A percentile compares a stretch with the other conserved stretches of the same genome.
These are phyloP conservation scores for Athrips mouffetella DNA, from an alignment of 2,888 invertebrate species.

Conservation along the genomic window DNA sequence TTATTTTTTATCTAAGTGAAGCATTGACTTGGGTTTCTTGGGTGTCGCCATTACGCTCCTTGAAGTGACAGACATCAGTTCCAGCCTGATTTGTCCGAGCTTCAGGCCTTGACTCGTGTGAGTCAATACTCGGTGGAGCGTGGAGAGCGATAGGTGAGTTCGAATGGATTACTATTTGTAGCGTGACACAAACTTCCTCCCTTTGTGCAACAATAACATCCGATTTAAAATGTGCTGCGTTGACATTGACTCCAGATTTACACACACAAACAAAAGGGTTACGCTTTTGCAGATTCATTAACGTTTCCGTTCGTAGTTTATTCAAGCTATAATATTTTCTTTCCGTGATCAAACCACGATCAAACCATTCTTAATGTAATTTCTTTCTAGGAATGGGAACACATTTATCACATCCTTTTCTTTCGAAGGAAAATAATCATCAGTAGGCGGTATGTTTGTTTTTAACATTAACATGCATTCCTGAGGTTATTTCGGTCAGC, in stretches of 20 bases:
- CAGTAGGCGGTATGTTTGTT: conserved; percentile 2
- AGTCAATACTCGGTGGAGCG: conserved; percentile 6
- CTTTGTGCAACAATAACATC: conserved; percentile 15
- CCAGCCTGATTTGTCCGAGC: conserved; percentile 10
- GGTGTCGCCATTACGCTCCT: neutral
- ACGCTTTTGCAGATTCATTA: neutral
- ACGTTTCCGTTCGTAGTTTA: too few relatives aligned
- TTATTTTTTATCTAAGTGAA: neutral
- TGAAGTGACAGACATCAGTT: conserved; percentile 10
- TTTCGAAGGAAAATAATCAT: neutral
- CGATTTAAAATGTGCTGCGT: conserved; percentile 5
- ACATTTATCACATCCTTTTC: neutral
- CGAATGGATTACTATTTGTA: neutral
- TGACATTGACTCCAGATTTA: conserved; percentile 10
- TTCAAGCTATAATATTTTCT: too few relatives aligned
- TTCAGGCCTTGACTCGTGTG: neutral
- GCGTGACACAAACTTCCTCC: conserved; percentile 13
- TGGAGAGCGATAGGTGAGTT: neutral
- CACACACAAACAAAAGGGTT: conserved; percentile 2
- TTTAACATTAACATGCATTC: conserved; percentile 12
- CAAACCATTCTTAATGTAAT: neutral
- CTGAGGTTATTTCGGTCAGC: conserved; percentile 8
- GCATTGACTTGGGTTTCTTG: neutral
- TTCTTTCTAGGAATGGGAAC: neutral
- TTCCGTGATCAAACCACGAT: too few relatives aligned